Evolutionary conservation across 2,888 invertebrate genomes (phyloP).

Genomic region (Drepanosiphum platanoidis): DNA sequence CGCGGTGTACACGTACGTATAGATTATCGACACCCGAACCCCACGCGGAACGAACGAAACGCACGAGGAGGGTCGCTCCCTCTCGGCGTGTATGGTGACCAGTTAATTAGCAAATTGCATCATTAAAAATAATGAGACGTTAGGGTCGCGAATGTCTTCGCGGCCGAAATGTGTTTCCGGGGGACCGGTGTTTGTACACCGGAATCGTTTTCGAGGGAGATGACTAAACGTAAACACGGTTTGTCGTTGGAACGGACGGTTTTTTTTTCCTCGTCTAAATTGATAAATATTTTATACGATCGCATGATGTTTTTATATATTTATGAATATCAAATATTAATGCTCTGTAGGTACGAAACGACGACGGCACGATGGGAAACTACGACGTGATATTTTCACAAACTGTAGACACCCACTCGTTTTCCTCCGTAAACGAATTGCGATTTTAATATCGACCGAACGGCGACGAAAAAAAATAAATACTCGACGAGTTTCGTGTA

Average conservation of each 20-base stretch:
- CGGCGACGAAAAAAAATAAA: too few species aligned
- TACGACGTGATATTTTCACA: too few species aligned
- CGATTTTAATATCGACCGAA: too few species aligned
- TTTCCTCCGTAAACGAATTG: too few species aligned
- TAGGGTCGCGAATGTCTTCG: slow-evolving; percentile 45
- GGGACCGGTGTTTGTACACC: slow-evolving; percentile 35
- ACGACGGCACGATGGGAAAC: too few species aligned
- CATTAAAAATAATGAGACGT: slow-evolving; percentile 60
- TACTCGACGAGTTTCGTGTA: too few species aligned
- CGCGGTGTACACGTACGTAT: too few species aligned
- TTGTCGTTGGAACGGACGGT: neutral
- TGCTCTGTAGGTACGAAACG: too few species aligned
- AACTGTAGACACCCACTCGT: too few species aligned
- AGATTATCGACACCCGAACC: slow-evolving; percentile 56
- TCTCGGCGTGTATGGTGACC: slow-evolving; percentile 44
- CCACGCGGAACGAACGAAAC: slow-evolving; percentile 18
- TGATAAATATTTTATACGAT: slow-evolving; percentile 1
- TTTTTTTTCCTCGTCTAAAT: neutral
- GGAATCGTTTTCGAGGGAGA: slow-evolving; percentile 2
- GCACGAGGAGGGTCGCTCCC: slow-evolving; percentile 51
- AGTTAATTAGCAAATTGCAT: slow-evolving; percentile 61
- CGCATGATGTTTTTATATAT: neutral
- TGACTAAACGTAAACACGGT: slow-evolving; percentile 41
- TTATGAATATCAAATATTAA: neutral
- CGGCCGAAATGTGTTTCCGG: slow-evolving; percentile 21